A percentile compares a stretch with the other conserved stretches of the same genome.
These are phyloP conservation scores for Anolis sagrei DNA, from an alignment of 2,113 vertebrate genomes.

Conservation along the genomic window DNA sequence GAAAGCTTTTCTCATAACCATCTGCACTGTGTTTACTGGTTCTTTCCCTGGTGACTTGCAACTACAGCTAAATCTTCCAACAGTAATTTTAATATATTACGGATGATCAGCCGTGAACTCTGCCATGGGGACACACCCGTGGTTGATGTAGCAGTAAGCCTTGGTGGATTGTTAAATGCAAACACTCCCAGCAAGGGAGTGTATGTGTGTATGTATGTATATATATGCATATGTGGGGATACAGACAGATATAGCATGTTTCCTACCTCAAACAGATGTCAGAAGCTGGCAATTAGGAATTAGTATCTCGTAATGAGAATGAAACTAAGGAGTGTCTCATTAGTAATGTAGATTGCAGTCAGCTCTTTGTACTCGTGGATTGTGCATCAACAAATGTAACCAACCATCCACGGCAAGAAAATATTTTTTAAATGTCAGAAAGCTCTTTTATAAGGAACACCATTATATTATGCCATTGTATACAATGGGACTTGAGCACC, in stretches of 20 bases:
- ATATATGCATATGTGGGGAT: background rate
- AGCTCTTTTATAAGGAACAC: too few relatives aligned
- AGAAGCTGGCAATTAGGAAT: background rate
- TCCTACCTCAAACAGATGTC: background rate
- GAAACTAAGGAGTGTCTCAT: background rate
- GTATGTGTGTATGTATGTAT: background rate
- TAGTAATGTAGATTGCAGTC: too few relatives aligned
- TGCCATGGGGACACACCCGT: background rate
- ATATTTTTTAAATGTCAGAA: too few relatives aligned
- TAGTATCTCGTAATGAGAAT: background rate
- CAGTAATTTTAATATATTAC: slow-evolving; percentile 5
- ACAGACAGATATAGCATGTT: too few relatives aligned
- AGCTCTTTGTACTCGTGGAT: too few relatives aligned
- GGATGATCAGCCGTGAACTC: background rate
- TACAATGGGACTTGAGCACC: too few relatives aligned
- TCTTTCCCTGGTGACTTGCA: slow-evolving; percentile 7
- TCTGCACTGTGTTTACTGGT: background rate
- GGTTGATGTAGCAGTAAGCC: background rate
- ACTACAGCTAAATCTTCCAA: slow-evolving; percentile 20
- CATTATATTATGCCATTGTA: too few relatives aligned
- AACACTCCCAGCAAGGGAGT: background rate
- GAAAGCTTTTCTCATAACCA: background rate
- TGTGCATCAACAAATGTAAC: too few relatives aligned
- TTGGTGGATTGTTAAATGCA: slow-evolving; percentile 6
- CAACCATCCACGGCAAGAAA: too few relatives aligned